phyloP scores from a whole-genome alignment of 2,797 vertebrate species.

The Poliocrania exsul region DNA sequence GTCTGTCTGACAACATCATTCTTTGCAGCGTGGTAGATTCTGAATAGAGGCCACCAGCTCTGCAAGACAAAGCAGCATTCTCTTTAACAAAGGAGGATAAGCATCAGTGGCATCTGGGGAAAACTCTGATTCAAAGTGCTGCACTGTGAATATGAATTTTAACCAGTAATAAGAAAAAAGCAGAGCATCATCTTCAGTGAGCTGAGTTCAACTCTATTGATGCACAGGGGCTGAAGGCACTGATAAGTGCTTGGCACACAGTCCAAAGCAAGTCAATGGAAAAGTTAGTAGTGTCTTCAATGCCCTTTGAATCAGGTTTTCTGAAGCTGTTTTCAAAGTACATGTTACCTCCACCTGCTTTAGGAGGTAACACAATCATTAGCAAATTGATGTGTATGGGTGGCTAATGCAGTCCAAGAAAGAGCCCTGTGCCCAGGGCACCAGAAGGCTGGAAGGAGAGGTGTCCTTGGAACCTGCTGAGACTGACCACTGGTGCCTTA shows the following conservation, averaged over 20 bases:
- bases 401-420: neutral
- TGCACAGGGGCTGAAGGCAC: neutral
- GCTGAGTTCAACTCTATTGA: neutral
- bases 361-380: neutral
- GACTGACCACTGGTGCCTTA: neutral
- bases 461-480: neutral
- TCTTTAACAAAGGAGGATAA: conserved; percentile 56
- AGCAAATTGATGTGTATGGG: neutral
- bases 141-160: conserved; percentile 44
- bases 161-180: neutral
- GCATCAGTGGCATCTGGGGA: conserved; percentile 55
- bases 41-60: conserved; percentile 39
- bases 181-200: neutral
- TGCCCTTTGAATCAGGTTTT: neutral
- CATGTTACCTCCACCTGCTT: neutral
- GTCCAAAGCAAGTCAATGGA: neutral
- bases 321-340: neutral
- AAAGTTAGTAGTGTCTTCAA: neutral
- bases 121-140: conserved; percentile 36
- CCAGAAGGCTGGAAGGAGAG: neutral
- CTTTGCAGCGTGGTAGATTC: neutral
- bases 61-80: conserved; percentile 2
- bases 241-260: neutral
- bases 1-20: conserved; percentile 52
- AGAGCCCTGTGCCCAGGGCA: neutral